These are phyloP conservation scores for Carterocephalus palaemon DNA, from an alignment of 2,888 invertebrate species.

Conservation along the genomic window DNA sequence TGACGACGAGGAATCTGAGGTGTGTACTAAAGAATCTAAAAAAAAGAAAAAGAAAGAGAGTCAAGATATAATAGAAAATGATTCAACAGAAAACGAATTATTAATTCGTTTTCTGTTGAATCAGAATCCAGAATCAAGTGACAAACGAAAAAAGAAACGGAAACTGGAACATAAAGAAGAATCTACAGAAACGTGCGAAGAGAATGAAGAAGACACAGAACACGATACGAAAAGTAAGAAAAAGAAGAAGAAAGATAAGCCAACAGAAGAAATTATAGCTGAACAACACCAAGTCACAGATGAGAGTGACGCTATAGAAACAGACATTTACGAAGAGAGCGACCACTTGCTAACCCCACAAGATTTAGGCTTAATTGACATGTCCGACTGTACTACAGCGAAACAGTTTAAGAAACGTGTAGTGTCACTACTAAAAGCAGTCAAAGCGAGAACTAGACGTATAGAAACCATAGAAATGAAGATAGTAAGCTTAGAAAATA, in stretches of 20 bases:
- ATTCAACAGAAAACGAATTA: too few relatives aligned
- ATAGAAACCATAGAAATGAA: constrained; percentile 47
- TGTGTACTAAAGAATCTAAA: neutral
- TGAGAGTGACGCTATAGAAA: constrained; percentile 62
- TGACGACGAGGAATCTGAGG: constrained; percentile 11
- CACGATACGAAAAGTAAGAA: constrained; percentile 23
- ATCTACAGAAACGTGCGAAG: constrained; percentile 15
- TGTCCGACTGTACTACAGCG: constrained; percentile 49
- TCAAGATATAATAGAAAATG: constrained; percentile 14
- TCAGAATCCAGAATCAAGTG: constrained; percentile 21
- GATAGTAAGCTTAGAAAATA: constrained; percentile 54
- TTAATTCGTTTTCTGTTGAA: too few relatives aligned
- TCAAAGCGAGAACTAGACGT: constrained; percentile 46
- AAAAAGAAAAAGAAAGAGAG: constrained; percentile 23
- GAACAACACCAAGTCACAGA: constrained; percentile 35
- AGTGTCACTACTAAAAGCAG: constrained; percentile 45
- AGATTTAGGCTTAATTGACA: constrained; percentile 52
- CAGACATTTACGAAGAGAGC: constrained; percentile 52
- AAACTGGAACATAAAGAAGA: constrained; percentile 27
- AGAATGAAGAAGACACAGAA: constrained; percentile 19
- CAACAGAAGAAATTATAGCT: constrained; percentile 15
- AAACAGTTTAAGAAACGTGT: constrained; percentile 54
- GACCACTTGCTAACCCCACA: constrained; percentile 48
- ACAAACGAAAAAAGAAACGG: constrained; percentile 26
- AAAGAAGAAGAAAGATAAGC: constrained; percentile 25